Base-by-base conservation (phyloP, 2,888 invertebrate species). In the Dynastes grantii region DNA sequence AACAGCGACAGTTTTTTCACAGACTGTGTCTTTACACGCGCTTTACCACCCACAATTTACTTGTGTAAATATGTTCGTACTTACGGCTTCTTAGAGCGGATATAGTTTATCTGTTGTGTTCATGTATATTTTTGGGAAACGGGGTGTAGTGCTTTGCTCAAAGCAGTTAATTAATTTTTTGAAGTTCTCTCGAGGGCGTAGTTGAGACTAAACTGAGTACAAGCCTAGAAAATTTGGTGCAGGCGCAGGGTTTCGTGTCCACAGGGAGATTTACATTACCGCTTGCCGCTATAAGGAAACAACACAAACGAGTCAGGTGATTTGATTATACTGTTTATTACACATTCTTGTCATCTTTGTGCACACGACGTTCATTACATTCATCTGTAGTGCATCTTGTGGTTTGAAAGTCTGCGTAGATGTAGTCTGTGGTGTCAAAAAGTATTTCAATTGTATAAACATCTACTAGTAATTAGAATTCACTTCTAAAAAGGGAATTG, bases 261-360 rank as follows among this genome's bases (percentile, higher is more conserved):
- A 92, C 92, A 85, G 92, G 92, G 84, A 92, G 93, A 90, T 93
- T 93, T 90, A 93, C 93, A 87, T 90, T 93, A 90, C 93, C 93
- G 86, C 90, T 95, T 90, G 93, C 94, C 90, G 94, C 94, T 90
- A 94, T 94, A 90, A 93, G 94, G 89, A 93, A 93, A 90, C 93
- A 94, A 88, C 95, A 95, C 90, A 95, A 95, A 90, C 92, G 95
- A 90, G 94, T 94, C 92, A 95, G 95, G 95, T 95, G 93, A 92
- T 71, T 76, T 76, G 68, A 68, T 49, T 63, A 63, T 63, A 63
- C 32, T 63, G 58, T 40, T 76, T 68, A 55, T 76, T 76, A 58
- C 76, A 76, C 76, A 29, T 68, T 67, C 51, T 40, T 58, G 16
- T 67, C 67, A 68, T 40, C 61, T 45, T 75, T 75, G 8, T 16